Evolutionary conservation across 1,140 invertebrate species (phyloP), one percentile per base, ranked within the genome.

Genomic region (Limonius californicus): DNA sequence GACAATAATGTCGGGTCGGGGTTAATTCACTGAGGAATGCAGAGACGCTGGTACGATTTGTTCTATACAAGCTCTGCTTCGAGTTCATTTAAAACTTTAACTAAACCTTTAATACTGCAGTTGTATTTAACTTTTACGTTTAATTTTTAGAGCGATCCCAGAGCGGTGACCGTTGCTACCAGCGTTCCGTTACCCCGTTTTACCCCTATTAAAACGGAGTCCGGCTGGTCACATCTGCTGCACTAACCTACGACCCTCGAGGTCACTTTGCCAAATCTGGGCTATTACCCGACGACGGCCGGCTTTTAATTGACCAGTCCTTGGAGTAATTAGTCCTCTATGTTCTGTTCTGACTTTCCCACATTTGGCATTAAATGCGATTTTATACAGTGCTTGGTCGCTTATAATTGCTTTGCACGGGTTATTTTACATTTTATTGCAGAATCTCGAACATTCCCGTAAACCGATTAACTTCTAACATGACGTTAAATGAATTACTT

Each of bases 11-110:
- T 57, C 62, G 54, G 68, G 66, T 47, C 64, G 57, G 42, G 66
- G 67, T 71, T 71, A 69, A 71, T 71, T 69, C 57, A 56, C 47
- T 65, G 35, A 53, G 68, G 66, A 68, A 66, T 66, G 64, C 59
- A n/a, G 60, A 59, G 62, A 50, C 20, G 15, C 6, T 50, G 16
- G 45, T 14, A 50, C 45, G 45, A 50, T 50, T 50, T 50, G 45
- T 50, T 50, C 9, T 50, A 50, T 19, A 19, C 45, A 18, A 50
- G 45, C 16, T 50, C 20, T 50, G 12, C 45, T 50, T 7, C 15
- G 45, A 50, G 45, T 21, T 50, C 20, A 19, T 39, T 39, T 50
- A 50, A 50, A 18, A 21, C 45, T 50, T 50, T 50, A 50, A 50
- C 14, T 11, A 19, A 50, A 19, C 45, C 45, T 50, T 50, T 50